Percentiles rank a stretch among this genome's conserved stretches.
Conservation (phyloP, 2,797 vertebrate species). For the Lerista edwardsae region DNA sequence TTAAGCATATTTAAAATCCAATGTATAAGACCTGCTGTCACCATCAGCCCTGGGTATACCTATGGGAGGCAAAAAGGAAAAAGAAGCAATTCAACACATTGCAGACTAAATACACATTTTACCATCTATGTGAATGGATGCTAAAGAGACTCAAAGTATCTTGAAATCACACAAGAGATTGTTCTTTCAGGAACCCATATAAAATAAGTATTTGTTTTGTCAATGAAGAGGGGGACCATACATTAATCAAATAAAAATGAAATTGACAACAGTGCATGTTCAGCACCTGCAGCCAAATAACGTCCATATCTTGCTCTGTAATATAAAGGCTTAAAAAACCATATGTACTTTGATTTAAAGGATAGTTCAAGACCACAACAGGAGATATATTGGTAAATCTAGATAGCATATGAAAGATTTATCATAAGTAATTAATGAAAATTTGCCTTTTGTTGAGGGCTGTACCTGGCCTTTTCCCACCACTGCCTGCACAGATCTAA, state of each 20-base stretch:
- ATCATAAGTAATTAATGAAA: neutral
- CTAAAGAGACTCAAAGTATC: slow-evolving; percentile 22
- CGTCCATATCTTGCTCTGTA: neutral
- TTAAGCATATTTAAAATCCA: slow-evolving; percentile 96
- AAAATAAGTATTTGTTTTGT: neutral
- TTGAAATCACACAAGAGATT: neutral
- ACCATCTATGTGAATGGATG: neutral
- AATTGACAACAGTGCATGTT: neutral
- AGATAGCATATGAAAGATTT: neutral
- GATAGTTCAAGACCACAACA: neutral
- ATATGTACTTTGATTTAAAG: neutral
- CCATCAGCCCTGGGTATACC: slow-evolving; percentile 98
- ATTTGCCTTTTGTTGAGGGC: neutral
- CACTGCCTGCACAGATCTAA: neutral
- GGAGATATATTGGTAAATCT: neutral
- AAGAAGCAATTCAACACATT: slow-evolving; percentile 35
- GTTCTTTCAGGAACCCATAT: neutral
- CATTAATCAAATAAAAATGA: too few relatives aligned
- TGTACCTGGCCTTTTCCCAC: neutral
- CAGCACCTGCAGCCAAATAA: neutral
- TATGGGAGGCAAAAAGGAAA: slow-evolving; percentile 55
- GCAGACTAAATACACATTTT: neutral
- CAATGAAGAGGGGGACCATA: neutral
- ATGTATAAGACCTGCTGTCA: slow-evolving; percentile 96
- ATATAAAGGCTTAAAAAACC: neutral